Base-by-base conservation (phyloP, 1,140 invertebrate species). In the Drosophila auraria region DNA sequence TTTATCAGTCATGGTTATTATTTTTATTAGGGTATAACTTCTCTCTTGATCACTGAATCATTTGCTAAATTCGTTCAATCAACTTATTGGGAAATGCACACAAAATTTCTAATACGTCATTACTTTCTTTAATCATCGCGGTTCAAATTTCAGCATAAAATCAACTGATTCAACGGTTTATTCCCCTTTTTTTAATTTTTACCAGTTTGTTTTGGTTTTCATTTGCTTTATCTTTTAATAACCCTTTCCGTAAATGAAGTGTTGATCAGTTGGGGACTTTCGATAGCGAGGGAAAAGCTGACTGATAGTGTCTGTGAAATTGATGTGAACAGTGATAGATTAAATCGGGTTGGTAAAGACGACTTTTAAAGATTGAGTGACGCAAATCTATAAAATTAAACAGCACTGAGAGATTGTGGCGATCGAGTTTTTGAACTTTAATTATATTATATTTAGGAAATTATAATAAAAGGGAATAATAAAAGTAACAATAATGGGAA, bases 1-100 rank as follows among this genome's bases (percentile, higher is more conserved):
- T 49, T 72, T 86, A 84, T 84, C 83, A 87, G 83, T 87, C 80
- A 87, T 9, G 80, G 83, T 30, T 83, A 54, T 72, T 66, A 49
- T 47, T 47, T 65, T 40, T 44, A 30, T 50, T 17, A 20, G 44
- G 17, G 17, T n/a, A n/a, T 61, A 44, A 62, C 33, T 25, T 36
- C 15, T 9, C 23, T 47, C 17, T 40, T 45, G 0, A 6, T 17
- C 9, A 27, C 51, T 87, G 76, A 87, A 80, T 87, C 80, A 87
- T 57, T 58, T 51, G 40, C 40, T 72, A 62, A 59, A 68, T 66
- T 80, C 49, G 65, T 38, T 40, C n/a, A 23, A 47, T 64, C 20
- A 56, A 57, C 7, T 9, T 12, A 11, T 23, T 23, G 23, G 53
- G 15, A 15, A 17, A 5, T 68, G 42, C 54, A 15, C 5, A 14